Evolutionary conservation across 2,113 vertebrate species (phyloP), one percentile per base, ranked within the genome.

Genomic region (Nesospiza acunhae): DNA sequence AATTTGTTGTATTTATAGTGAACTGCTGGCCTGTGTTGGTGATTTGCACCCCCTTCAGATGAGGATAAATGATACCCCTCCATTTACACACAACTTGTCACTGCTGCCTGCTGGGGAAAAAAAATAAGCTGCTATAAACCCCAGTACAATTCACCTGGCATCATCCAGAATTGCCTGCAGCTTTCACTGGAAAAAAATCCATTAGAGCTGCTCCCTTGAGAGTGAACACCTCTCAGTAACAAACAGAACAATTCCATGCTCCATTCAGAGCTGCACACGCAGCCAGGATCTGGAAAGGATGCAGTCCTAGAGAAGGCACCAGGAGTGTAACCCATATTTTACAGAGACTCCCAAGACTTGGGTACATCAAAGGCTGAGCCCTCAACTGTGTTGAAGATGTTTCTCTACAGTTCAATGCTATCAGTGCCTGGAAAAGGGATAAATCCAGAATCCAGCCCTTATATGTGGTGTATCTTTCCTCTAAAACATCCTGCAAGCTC

Each of bases 171-270:
- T 12, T 53, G 94, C 91, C 97, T 84, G 75, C 15, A 31, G 92
- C 86, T 91, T 93, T 90, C 37, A 26, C 78, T 85, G 52, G 60
- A 75, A 92, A 89, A 91, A 86, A 77, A 92, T 75, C 86, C 78
- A 93, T 94, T 94, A 96, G 42, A 87, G 68, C 68, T 78, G 49
- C 59, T 94, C 92, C 93, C 95, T 62, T 49, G 90, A 89, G 93
- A 95, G 63, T 47, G 74, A 70, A 87, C 68, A 84, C 84, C 81
- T 88, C 52, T 2, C 87, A 82, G 50, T 73, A 87, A 91, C 66
- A 76, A 86, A 89, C 27, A 3, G 53, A 88, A 90, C 81, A 94
- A 89, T 63, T 56, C 33, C 59, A 22, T 2, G 33, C 93, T 90
- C 89, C 17, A 13, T 41, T 82, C 89, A 84, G 89, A 77, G 52